A percentile compares a stretch with the other conserved stretches of the same genome.
These are phyloP conservation scores for Drosophila eugracilis DNA, from an alignment of 1,140 invertebrate genomes.

Conservation along the genomic window DNA sequence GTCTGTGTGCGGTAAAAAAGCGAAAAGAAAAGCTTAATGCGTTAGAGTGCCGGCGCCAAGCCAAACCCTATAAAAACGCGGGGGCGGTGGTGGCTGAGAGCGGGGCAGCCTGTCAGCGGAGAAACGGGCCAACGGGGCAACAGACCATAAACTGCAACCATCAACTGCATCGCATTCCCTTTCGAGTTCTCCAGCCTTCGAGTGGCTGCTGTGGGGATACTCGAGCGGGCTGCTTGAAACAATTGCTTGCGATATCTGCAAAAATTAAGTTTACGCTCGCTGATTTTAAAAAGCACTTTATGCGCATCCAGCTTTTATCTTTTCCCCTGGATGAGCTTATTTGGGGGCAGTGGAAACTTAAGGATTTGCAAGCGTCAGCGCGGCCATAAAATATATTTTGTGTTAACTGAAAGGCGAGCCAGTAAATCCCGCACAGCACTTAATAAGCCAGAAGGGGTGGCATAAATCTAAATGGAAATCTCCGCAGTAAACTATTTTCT, in stretches of 20 bases:
- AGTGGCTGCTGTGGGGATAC: constrained; percentile 42
- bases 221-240: constrained; percentile 53
- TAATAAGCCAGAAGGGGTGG: constrained; percentile 28
- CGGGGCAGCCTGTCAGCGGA: no score
- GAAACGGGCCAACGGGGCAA: constrained; percentile 41
- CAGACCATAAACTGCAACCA: constrained; percentile 73
- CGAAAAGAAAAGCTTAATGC: constrained; percentile 54
- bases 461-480: constrained; percentile 42
- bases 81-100: neutral
- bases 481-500: constrained; percentile 41
- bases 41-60: constrained; percentile 31
- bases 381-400: constrained; percentile 56
- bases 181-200: constrained; percentile 2
- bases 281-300: constrained; percentile 71
- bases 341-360: constrained; percentile 21
- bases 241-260: constrained; percentile 70
- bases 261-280: constrained; percentile 76
- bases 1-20: constrained; percentile 43
- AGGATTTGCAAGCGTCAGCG: constrained; percentile 39
- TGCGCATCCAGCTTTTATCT: constrained; percentile 34
- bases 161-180: constrained; percentile 64
- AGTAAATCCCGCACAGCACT: constrained; percentile 9
- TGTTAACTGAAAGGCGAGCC: constrained; percentile 41
- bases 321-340: constrained; percentile 36
- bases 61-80: constrained; percentile 26